Evolutionary conservation across 2,797 vertebrate genomes (phyloP).

Genomic region (Melanitta fusca): DNA sequence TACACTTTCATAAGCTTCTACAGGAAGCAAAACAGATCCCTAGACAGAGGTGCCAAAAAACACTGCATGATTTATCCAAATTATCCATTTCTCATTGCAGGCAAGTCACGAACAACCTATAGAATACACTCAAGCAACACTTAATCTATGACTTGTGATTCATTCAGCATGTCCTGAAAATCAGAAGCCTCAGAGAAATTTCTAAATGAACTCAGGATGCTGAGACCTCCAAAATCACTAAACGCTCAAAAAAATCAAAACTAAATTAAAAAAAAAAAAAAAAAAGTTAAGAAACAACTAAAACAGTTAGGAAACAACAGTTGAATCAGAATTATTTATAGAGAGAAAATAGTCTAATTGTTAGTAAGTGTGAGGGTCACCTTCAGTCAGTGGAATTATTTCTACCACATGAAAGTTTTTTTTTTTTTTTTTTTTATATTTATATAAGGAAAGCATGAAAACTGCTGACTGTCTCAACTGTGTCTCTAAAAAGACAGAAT

Average conservation of each 20-base stretch:
- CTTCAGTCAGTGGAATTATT: neutral
- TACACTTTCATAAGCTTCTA: neutral
- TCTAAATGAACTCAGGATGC: neutral
- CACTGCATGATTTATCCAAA: accelerated
- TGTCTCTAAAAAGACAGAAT: neutral
- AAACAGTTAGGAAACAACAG: neutral
- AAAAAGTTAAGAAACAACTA: neutral
- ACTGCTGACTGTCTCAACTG: neutral
- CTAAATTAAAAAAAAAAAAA: neutral
- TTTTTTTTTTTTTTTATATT: neutral
- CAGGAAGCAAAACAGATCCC: neutral
- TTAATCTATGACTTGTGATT: neutral
- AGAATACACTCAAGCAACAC: neutral
- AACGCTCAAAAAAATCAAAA: neutral
- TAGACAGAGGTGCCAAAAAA: neutral
- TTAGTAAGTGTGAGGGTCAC: accelerated
- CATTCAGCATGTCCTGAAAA: neutral
- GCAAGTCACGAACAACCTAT: neutral
- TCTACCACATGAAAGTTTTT: neutral
- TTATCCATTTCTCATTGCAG: neutral
- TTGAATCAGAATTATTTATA: neutral
- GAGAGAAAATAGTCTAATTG: neutral
- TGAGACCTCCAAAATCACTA: neutral
- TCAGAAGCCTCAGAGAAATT: neutral
- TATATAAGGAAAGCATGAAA: neutral